Base-by-base conservation (phyloP, 2,888 invertebrate genomes). In the Caprella mutica region DNA sequence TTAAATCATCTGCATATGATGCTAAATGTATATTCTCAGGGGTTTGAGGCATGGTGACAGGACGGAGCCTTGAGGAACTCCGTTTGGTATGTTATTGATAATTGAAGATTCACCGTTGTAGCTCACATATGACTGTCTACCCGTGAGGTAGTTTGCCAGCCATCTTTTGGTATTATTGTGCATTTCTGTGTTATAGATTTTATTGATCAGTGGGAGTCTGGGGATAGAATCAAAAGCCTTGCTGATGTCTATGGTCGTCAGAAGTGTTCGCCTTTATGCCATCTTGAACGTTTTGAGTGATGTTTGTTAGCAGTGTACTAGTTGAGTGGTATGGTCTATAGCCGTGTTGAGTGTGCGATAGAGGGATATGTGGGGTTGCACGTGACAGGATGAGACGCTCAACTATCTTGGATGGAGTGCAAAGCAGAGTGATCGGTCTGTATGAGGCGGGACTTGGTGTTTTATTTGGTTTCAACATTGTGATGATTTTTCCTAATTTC, bases 201-300 rank as follows among this genome's bases (percentile, higher is more conserved):
- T 23, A 46, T 62, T 48, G 2, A 66, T 65, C 14, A 70, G 56
- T 62, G 69, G 70, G 48, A 53, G 59, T 6, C 68, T 23, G 0
- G 70, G 66, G 3, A 72, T 69, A 14, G 66, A 65, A 59, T 71
- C 68, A 56, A 72, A 71, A 0, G 70, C 70, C 55, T 69, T 68
- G 39, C 67, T 66, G 2, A 70, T 59, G 50, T 72, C 70, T 0
- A 72, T 57, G 6, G 70, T 59, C 1, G 69, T 58, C 19, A 69
- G 65, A 6, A 66, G 68, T 3, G 68, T 69, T 5, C 59, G 56
- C 44, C 54, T 19, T 30, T 27, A 8, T 44, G 46, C 17, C 35
- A 26, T 26, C 65, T 65, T 5, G 56, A 54, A 33, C 67, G 66
- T 14, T 69, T 67, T 21, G 66, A 67, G 5, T 65, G 40, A 2